These are phyloP conservation scores for Nothoprocta pentlandii DNA, from an alignment of 2,113 vertebrate genomes.

Conservation along the genomic window DNA sequence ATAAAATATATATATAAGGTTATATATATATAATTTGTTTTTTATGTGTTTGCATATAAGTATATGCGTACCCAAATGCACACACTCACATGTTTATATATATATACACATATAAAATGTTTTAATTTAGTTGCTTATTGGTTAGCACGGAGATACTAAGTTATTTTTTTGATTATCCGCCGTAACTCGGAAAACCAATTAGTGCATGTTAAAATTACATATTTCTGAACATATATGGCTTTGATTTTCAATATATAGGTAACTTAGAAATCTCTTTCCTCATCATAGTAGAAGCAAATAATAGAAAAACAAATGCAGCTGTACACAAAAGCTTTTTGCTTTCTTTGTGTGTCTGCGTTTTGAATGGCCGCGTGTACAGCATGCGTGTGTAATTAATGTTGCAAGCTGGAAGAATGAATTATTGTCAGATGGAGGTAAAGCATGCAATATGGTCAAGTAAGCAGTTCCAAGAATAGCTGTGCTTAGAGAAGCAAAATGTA, in stretches of 20 bases:
- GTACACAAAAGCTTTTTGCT: neutral
- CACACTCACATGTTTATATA: neutral
- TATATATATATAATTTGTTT: neutral
- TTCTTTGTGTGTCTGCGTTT: neutral
- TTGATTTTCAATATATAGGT: neutral
- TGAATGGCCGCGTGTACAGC: neutral
- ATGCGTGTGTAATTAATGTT: conserved; percentile 31
- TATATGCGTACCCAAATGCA: neutral
- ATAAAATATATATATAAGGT: no score
- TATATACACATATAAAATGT: neutral
- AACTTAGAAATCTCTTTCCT: neutral
- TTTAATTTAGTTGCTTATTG: neutral
- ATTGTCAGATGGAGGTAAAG: conserved; percentile 48
- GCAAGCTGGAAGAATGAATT: conserved; percentile 44
- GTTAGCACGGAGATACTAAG: neutral
- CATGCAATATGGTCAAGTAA: conserved; percentile 46
- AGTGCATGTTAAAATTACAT: neutral
- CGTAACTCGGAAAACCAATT: neutral
- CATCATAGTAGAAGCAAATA: neutral
- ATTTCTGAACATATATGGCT: neutral
- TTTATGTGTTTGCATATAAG: neutral
- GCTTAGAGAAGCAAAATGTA: conserved; percentile 51
- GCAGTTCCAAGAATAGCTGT: conserved; percentile 48
- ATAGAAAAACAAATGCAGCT: neutral
- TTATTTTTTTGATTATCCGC: neutral